Conservation (phyloP, 2,888 invertebrate genomes). For the Xiphydria camelus region DNA sequence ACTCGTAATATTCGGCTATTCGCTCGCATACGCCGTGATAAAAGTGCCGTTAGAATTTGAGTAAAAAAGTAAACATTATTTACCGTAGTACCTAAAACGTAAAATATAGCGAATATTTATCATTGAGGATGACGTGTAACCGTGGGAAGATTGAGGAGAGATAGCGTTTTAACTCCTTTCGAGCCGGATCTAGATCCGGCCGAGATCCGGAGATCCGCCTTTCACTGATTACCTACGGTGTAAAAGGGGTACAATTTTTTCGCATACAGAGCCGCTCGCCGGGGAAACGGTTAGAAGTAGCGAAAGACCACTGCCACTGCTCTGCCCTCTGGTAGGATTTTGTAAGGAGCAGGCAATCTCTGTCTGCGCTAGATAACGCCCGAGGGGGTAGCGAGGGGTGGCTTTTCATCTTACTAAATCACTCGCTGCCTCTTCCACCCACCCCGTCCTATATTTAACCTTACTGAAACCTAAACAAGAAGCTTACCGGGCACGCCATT, state of each 20-base stretch:
- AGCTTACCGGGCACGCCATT: conserved; percentile 4
- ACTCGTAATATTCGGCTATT: too few relatives aligned
- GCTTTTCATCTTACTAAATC: conserved; percentile 52
- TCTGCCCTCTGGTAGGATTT: conserved; percentile 36
- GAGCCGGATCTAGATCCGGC: too few relatives aligned
- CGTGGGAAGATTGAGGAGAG: too few relatives aligned
- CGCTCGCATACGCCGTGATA: too few relatives aligned
- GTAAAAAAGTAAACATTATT: too few relatives aligned
- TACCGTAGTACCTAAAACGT: too few relatives aligned
- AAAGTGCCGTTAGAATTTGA: too few relatives aligned
- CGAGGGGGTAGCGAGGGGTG: conserved; percentile 29
- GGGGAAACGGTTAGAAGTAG: conserved; percentile 23
- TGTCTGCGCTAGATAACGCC: conserved; percentile 47
- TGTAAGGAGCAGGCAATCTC: conserved; percentile 48
- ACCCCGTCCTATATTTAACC: conserved; percentile 12
- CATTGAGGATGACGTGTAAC: too few relatives aligned
- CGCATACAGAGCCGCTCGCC: neutral
- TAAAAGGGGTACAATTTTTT: neutral
- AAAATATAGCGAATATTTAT: too few relatives aligned
- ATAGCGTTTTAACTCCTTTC: too few relatives aligned
- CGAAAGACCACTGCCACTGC: conserved; percentile 42
- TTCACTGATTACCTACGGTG: too few relatives aligned
- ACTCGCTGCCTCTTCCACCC: conserved; percentile 25
- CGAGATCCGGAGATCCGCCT: too few relatives aligned
- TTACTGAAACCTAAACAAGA: conserved; percentile 27